A percentile compares a stretch with the other conserved stretches of the same genome.
These are phyloP conservation scores for Maconellicoccus hirsutus DNA, from an alignment of 1,140 invertebrate species.

Conservation along the genomic window DNA sequence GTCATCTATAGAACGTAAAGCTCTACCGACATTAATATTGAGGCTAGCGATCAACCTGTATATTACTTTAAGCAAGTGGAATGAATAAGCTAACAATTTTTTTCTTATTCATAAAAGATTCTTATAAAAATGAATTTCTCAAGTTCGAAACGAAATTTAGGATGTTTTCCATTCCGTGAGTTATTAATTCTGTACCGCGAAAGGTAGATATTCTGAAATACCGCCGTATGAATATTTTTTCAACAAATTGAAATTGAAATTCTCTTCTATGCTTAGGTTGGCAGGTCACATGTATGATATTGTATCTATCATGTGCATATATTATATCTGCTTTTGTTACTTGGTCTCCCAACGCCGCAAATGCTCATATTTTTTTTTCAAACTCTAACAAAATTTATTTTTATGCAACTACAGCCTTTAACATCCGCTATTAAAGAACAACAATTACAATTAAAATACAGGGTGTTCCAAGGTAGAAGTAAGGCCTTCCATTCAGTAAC, in stretches of 20 bases:
- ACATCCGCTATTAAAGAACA: too few species aligned
- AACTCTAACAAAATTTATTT: too few species aligned
- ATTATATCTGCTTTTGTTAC: too few species aligned
- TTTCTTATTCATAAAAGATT: not conserved
- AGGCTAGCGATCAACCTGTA: constrained; percentile 2
- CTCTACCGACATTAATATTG: not conserved
- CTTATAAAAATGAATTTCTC: constrained; percentile 1
- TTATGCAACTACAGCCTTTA: too few species aligned
- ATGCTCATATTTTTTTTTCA: too few species aligned
- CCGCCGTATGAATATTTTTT: not conserved
- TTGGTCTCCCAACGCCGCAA: too few species aligned
- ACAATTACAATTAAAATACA: too few species aligned
- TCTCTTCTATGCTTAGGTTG: not conserved
- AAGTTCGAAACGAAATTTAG: not conserved
- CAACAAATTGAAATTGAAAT: not conserved
- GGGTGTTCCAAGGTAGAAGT: too few species aligned
- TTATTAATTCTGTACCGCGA: not conserved
- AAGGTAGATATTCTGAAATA: not conserved
- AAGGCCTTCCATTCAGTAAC: too few species aligned
- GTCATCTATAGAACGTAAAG: not conserved
- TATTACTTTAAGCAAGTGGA: constrained; percentile 9
- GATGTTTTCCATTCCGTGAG: not conserved
- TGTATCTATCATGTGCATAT: too few species aligned
- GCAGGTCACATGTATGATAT: too few species aligned
- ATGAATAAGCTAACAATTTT: constrained; percentile 5